Percentiles rank a stretch among this genome's conserved stretches.
These are phyloP conservation scores for Thelaira solivaga DNA, from an alignment of 2,888 invertebrate species.

Conservation along the genomic window DNA sequence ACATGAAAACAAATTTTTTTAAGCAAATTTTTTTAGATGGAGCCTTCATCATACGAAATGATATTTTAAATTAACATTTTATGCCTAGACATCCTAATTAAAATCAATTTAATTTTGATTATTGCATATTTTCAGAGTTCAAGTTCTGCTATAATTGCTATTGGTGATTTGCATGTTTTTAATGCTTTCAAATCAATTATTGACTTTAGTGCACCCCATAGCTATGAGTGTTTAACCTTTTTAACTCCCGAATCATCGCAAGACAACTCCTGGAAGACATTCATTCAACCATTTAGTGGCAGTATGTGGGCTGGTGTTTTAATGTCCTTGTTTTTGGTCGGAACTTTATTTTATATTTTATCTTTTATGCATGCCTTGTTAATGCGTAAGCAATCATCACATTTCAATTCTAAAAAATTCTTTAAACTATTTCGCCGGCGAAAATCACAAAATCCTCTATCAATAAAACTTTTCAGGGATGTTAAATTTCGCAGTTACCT, in stretches of 20 bases:
- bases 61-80: too few species aligned
- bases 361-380: slow-evolving; percentile 77
- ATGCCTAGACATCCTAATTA: background rate
- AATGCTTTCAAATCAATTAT: slow-evolving; percentile 82
- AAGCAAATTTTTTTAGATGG: too few species aligned
- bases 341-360: slow-evolving; percentile 82
- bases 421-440: slow-evolving; percentile 60
- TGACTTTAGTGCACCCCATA: slow-evolving; percentile 87
- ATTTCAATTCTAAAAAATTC: slow-evolving; percentile 56
- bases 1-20: too few species aligned
- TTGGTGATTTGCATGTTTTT: slow-evolving; percentile 88
- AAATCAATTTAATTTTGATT: too few species aligned
- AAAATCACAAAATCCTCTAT: background rate
- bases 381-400: slow-evolving; percentile 27
- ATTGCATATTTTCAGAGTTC: slow-evolving; percentile 38
- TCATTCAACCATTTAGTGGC: slow-evolving; percentile 87
- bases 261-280: slow-evolving; percentile 90
- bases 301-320: slow-evolving; percentile 87
- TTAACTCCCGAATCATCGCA: slow-evolving; percentile 88
- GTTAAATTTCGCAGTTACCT: slow-evolving; percentile 69
- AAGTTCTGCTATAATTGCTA: slow-evolving; percentile 83
- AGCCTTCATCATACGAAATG: too few species aligned
- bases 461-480: slow-evolving; percentile 59
- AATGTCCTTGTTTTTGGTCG: slow-evolving; percentile 82
- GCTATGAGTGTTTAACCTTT: slow-evolving; percentile 90